phyloP scores from a whole-genome alignment of 2,113 vertebrate genomes.

The Eulemur rufifrons region DNA sequence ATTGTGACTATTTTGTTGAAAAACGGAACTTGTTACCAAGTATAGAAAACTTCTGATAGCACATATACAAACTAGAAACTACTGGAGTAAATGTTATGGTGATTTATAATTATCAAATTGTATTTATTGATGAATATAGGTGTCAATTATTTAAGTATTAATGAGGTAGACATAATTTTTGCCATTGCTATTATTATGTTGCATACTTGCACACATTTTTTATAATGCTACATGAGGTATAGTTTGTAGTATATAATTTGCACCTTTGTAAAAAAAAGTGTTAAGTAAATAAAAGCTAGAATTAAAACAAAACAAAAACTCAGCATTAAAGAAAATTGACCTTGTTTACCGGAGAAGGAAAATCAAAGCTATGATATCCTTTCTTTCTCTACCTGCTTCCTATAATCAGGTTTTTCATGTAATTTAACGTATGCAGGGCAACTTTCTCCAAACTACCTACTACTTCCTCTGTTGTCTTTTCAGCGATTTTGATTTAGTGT shows the following conservation, averaged over 20 bases:
- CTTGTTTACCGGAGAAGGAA: background rate
- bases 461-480: conserved; percentile 71
- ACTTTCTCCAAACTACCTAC: conserved; percentile 70
- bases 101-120: background rate
- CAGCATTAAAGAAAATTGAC: background rate
- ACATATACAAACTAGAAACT: background rate
- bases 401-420: conserved; percentile 53
- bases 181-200: background rate
- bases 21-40: background rate
- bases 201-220: background rate
- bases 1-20: background rate
- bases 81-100: background rate
- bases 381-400: background rate
- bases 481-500: conserved; percentile 73
- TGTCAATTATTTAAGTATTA: background rate
- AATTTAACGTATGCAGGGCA: conserved; percentile 67
- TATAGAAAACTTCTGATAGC: conserved; percentile 8
- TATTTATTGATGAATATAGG: background rate
- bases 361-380: background rate
- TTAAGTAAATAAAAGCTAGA: background rate
- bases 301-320: conserved; percentile 16
- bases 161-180: background rate
- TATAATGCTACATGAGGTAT: background rate
- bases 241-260: background rate
- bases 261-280: background rate